phyloP scores from a whole-genome alignment of 1,140 invertebrate genomes.

The Leptoteleia sp. region DNA sequence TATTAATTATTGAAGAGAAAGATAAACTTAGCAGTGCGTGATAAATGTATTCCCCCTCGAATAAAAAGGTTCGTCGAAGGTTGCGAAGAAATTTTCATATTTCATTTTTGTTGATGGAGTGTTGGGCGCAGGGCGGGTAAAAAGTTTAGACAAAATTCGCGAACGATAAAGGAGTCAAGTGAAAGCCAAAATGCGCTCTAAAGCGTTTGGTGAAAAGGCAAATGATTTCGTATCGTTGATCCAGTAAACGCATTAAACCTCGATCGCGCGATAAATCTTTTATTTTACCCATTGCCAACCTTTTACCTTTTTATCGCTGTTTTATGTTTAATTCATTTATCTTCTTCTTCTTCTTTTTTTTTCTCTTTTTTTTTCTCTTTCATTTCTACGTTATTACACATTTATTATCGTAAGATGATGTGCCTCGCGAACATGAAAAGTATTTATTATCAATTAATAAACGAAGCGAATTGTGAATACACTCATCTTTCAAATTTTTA shows the following conservation, averaged over 20 bases:
- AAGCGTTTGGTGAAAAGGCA: slow-evolving; percentile 19
- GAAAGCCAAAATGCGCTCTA: slow-evolving; percentile 24
- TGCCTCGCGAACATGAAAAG: too few species aligned
- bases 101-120: slow-evolving; percentile 20
- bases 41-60: slow-evolving; percentile 15
- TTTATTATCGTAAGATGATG: too few species aligned
- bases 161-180: slow-evolving; percentile 30
- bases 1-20: slow-evolving; percentile 28
- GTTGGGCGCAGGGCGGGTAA: slow-evolving; percentile 3
- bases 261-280: slow-evolving; percentile 36
- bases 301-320: slow-evolving; percentile 9
- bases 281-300: background rate
- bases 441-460: too few species aligned
- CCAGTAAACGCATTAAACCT: slow-evolving; percentile 19
- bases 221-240: slow-evolving; percentile 36
- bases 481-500: too few species aligned
- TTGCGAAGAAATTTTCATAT: slow-evolving; percentile 29
- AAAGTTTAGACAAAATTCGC: slow-evolving; percentile 28
- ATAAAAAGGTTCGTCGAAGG: slow-evolving; percentile 6
- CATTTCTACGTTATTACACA: too few species aligned
- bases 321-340: slow-evolving; percentile 15
- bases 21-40: slow-evolving; percentile 23
- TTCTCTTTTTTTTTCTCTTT: too few species aligned
- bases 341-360: too few species aligned
- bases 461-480: too few species aligned